Evolutionary conservation across 2,888 invertebrate genomes (phyloP), one percentile per base, ranked within the genome.

Genomic region (Hartigia nigra): DNA sequence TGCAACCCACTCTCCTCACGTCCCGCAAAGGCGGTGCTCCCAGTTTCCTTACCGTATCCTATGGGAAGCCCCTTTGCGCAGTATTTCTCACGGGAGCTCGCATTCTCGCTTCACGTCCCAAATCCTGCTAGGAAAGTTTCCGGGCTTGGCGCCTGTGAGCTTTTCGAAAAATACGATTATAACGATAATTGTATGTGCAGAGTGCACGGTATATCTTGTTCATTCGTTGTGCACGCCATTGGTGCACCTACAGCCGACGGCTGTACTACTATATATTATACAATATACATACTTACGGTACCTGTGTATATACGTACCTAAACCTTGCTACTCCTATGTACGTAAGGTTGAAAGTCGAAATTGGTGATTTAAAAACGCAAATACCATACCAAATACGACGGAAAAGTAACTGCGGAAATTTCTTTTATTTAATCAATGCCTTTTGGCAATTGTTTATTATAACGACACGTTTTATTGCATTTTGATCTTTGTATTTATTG

Each of bases 111-210:
- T 86, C 88, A 84, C 83, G 87, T 88, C 85, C 88, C 87, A 89
- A 91, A 91, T 91, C 89, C 89, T 85, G 84, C 83, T 84, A 87
- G 89, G 85, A 88, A 90, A 90, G 84, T 90, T 90, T 84, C 84
- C 78, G 79, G 74, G 75, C 81, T 77, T 79, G 78, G 80, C 79
- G 79, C 72, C 55, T 80, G 82, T 81, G 86, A 86, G 88, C 88
- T 88, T 87, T 88, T 82, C 86, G 85, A 88, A 89, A 91, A 89
- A 90, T 90, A 91, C 87, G 89, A 90, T 90, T 90, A 88, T 89
- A 90, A 90, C 88, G 89, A 90, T 91, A 91, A 91, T 91, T 90
- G 89, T 88, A 88, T 88, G 87, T 88, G 88, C 88, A 85, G 87
- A 90, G 88, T 88, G 88, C 82, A 82, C 79, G 81, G 81, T 88